These are phyloP conservation scores for Epicauta chinensis DNA, from an alignment of 1,140 invertebrate genomes.

Conservation along the genomic window DNA sequence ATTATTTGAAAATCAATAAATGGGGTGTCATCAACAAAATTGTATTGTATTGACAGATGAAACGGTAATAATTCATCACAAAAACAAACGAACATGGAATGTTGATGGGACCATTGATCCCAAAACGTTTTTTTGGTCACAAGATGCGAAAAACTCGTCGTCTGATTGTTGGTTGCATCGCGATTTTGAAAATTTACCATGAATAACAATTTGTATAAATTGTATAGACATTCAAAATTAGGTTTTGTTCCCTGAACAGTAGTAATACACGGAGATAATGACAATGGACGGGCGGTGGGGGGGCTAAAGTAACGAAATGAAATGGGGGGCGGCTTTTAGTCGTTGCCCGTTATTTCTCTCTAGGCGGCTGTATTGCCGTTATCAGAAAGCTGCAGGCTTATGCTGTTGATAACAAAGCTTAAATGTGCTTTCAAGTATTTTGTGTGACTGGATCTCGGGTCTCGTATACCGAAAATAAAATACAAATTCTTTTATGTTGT, in stretches of 20 bases:
- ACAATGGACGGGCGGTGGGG: conserved; percentile 6
- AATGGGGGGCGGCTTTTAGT: conserved; percentile 18
- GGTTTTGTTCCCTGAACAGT: conserved; percentile 2
- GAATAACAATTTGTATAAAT: conserved; percentile 18
- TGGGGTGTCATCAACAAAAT: no score
- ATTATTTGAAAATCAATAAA: conserved; percentile 1
- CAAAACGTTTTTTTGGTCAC: conserved; percentile 15
- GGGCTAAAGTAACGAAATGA: conserved; percentile 15
- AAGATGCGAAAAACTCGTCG: conserved; percentile 24
- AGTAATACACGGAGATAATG: conserved; percentile 15
- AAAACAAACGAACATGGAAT: no score
- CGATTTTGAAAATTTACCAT: no score
- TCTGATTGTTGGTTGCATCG: no score
- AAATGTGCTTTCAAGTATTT: conserved; percentile 22
- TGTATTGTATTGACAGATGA: no score
- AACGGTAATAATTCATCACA: no score
- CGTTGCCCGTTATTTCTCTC: conserved; percentile 20
- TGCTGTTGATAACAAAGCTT: conserved; percentile 22
- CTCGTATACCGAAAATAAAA: no score
- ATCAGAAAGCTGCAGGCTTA: conserved; percentile 24
- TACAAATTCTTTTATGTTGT: no score
- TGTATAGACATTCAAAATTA: conserved; percentile 11
- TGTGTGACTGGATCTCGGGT: no score
- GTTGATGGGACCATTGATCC: conserved; percentile 30
- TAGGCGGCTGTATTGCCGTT: conserved; percentile 18